A percentile compares a stretch with the other conserved stretches of the same genome.
phyloP scores from a whole-genome alignment of 2,797 vertebrate species.

The Lemur catta region DNA sequence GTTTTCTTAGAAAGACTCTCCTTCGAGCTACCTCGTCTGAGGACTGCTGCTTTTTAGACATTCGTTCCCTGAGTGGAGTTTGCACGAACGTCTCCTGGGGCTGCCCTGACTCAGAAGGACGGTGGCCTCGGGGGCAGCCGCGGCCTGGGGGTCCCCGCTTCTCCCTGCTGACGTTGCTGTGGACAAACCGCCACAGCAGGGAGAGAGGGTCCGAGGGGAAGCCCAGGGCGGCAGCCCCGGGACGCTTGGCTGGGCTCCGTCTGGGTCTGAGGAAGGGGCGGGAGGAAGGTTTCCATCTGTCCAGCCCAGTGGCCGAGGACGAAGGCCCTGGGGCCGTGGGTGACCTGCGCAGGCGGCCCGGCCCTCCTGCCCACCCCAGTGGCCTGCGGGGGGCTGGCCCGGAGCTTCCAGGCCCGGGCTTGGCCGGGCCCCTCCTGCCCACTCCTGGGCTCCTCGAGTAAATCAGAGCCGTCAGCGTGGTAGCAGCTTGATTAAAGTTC shows the following conservation, averaged over 20 bases:
- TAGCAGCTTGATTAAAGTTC: conserved; percentile 99
- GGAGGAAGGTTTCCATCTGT: neutral
- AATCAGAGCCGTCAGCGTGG: conserved; percentile 94
- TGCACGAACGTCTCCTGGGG: conserved; percentile 39
- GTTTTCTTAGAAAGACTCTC: neutral
- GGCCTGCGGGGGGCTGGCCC: neutral
- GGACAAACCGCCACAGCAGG: conserved; percentile 56
- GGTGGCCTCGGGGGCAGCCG: conserved; percentile 57
- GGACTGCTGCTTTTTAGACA: conserved; percentile 53
- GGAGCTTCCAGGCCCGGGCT: conserved; percentile 48
- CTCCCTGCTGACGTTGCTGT: conserved; percentile 47
- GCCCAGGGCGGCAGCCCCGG: conserved; percentile 59
- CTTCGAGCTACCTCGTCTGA: conserved; percentile 35
- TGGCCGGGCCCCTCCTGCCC: conserved; percentile 74
- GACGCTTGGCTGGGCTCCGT: conserved; percentile 71
- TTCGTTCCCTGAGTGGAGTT: neutral
- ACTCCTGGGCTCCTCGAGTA: conserved; percentile 87
- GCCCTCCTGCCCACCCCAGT: neutral
- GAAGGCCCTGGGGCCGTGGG: neutral
- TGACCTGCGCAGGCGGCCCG: neutral
- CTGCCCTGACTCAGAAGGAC: conserved; percentile 53
- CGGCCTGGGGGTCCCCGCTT: conserved; percentile 43
- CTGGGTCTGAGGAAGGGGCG: conserved; percentile 5
- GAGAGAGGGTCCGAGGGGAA: conserved; percentile 56
- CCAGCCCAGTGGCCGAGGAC: conserved; percentile 39